These are phyloP conservation scores for Leptobrachium ailaonicum DNA, from an alignment of 2,113 vertebrate genomes.

Conservation along the genomic window DNA sequence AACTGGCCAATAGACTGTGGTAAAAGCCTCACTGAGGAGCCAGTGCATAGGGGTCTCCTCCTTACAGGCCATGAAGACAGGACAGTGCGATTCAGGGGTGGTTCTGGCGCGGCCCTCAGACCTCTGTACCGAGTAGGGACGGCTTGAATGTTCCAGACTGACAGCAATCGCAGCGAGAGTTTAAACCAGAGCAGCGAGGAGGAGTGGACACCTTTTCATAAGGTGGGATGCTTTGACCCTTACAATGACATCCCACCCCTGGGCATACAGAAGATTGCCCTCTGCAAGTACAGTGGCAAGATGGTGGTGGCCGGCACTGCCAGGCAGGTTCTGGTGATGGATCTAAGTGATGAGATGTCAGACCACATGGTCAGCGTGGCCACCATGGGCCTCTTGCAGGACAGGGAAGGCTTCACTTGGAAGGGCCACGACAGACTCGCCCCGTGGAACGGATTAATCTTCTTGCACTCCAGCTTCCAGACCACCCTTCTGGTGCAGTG, in stretches of 20 bases:
- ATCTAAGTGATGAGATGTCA: slow-evolving; percentile 77
- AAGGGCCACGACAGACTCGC: slow-evolving; percentile 91
- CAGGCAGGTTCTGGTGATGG: slow-evolving; percentile 90
- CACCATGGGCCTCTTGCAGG: slow-evolving; percentile 88
- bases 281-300: slow-evolving; percentile 95
- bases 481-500: slow-evolving; percentile 87
- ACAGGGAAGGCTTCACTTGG: slow-evolving; percentile 96
- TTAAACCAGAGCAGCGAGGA: slow-evolving; percentile 81
- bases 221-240: slow-evolving; percentile 98
- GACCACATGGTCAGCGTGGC: slow-evolving; percentile 80
- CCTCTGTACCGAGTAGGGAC: slow-evolving; percentile 91
- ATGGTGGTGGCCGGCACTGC: slow-evolving; percentile 92
- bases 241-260: slow-evolving; percentile 94
- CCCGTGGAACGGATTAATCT: slow-evolving; percentile 73
- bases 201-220: slow-evolving; percentile 95
- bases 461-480: slow-evolving; percentile 86
- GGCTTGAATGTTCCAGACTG: slow-evolving; percentile 89
- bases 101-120: slow-evolving; percentile 84
- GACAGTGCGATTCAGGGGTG: slow-evolving; percentile 94
- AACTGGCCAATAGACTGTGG: slow-evolving; percentile 94
- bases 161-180: slow-evolving; percentile 87
- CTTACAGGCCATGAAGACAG: slow-evolving; percentile 92
- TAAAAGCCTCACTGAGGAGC: slow-evolving; percentile 81
- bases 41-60: slow-evolving; percentile 84
- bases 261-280: slow-evolving; percentile 90